Percentiles rank a stretch among this genome's conserved stretches.
These are phyloP conservation scores for Desmodus rotundus DNA, from an alignment of 2,113 vertebrate species.

Conservation along the genomic window DNA sequence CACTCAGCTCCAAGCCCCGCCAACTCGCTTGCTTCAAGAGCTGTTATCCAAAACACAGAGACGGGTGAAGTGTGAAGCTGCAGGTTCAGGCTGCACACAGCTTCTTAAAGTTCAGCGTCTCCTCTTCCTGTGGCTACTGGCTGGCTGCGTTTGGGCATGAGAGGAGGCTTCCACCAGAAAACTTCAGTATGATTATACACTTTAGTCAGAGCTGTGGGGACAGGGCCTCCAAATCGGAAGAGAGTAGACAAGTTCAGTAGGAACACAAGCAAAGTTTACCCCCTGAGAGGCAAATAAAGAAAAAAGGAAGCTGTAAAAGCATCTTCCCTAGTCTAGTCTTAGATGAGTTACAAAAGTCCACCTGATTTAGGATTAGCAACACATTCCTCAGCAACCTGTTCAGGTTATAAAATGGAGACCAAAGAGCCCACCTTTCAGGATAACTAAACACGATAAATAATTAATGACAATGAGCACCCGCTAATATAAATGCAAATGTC, in stretches of 20 bases:
- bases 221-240: neutral
- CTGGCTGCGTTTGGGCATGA: neutral
- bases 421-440: neutral
- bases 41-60: neutral
- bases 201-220: neutral
- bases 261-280: neutral
- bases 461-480: conserved; percentile 43
- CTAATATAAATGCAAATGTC: conserved; percentile 67
- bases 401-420: neutral
- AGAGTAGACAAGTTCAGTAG: neutral
- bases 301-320: neutral
- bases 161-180: neutral
- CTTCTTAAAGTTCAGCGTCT: neutral
- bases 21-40: neutral
- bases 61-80: neutral
- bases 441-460: conserved; percentile 52
- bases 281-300: neutral
- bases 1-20: neutral
- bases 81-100: neutral
- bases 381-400: neutral
- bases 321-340: neutral
- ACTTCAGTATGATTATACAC: neutral
- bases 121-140: neutral
- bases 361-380: neutral
- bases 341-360: neutral